Evolutionary conservation across 2,888 invertebrate species (phyloP).

Genomic region (Penaeus monodon): DNA sequence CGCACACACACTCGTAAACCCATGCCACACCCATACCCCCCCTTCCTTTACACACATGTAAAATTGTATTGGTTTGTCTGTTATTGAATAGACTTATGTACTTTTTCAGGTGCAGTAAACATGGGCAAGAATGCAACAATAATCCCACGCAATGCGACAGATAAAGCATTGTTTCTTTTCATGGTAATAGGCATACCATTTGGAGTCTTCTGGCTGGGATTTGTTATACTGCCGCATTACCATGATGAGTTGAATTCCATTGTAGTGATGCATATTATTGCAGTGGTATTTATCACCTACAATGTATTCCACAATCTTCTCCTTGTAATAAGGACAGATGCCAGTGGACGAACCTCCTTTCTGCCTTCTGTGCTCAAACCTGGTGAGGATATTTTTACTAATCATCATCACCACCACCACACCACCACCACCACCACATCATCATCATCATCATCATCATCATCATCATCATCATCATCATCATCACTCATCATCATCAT

Average conservation of each 20-base stretch:
- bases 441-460: conserved; percentile 13
- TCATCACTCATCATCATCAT: too few species aligned
- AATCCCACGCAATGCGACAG: conserved; percentile 41
- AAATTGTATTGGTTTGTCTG: too few species aligned
- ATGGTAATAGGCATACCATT: conserved; percentile 67
- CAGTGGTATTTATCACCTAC: conserved; percentile 68
- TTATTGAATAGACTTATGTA: too few species aligned
- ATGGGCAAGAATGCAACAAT: conserved; percentile 39
- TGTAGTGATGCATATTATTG: conserved; percentile 67
- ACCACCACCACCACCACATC: not conserved
- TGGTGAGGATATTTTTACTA: conserved; percentile 57
- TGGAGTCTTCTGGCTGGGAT: conserved; percentile 67
- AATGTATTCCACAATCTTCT: conserved; percentile 69
- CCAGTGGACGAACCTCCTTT: conserved; percentile 68
- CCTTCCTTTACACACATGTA: too few species aligned
- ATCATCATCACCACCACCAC: not conserved
- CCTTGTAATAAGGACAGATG: conserved; percentile 69
- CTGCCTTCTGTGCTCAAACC: conserved; percentile 69
- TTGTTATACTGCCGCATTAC: conserved; percentile 68
- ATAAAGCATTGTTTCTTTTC: conserved; percentile 66
- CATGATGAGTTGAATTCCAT: conserved; percentile 62
- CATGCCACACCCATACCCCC: too few species aligned
- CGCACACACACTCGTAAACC: too few species aligned
- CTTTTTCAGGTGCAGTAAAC: not conserved
- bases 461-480: not conserved